Conservation (phyloP, 30 jellyfish, hydroid and myxozoan genomes). For the Turritopsis dohrnii region DNA sequence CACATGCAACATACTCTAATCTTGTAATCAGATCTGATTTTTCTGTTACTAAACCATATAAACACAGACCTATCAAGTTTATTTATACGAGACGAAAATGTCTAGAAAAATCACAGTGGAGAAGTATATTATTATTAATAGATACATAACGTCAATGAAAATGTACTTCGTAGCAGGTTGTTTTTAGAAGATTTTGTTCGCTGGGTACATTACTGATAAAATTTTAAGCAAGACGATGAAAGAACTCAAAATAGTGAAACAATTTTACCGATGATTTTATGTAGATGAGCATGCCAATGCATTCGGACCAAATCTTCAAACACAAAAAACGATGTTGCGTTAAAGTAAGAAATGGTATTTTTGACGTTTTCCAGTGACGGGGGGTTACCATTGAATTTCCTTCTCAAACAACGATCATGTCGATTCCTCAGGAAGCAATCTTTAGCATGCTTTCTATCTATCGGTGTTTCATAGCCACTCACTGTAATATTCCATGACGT, state of each 20-base stretch:
- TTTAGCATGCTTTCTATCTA: background rate
- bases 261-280: conserved; percentile 15
- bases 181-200: too few relatives aligned
- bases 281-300: conserved; percentile 31
- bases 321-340: background rate
- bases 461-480: background rate
- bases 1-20: too few relatives aligned
- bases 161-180: background rate
- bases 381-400: conserved; percentile 47
- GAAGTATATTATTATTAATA: too few relatives aligned
- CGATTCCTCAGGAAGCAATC: background rate
- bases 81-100: too few relatives aligned
- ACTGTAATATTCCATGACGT: background rate
- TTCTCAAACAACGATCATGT: conserved; percentile 26
- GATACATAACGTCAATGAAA: too few relatives aligned
- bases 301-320: conserved; percentile 14
- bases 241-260: background rate
- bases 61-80: too few relatives aligned
- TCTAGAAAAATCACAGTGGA: too few relatives aligned
- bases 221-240: too few relatives aligned
- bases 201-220: too few relatives aligned
- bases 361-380: conserved; percentile 24
- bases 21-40: too few relatives aligned
- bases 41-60: too few relatives aligned
- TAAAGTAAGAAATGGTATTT: background rate